Evolutionary conservation across 2,888 invertebrate species (phyloP).

Genomic region (Sminthurides aquaticus): DNA sequence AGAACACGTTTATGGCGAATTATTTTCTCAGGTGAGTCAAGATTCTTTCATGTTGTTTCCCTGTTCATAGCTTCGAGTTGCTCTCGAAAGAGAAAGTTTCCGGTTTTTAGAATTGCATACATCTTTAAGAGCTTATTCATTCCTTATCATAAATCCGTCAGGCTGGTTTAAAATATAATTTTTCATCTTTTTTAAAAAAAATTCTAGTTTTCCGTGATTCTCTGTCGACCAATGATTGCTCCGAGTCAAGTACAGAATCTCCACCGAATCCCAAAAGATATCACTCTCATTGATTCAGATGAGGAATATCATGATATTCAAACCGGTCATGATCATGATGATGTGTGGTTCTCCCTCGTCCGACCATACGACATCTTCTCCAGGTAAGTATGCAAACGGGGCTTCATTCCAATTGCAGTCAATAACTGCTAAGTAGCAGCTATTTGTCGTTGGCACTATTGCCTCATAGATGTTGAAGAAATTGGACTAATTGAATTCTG

Average conservation of each 20-base stretch:
- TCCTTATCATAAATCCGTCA: too few species aligned
- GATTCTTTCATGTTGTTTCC: too few species aligned
- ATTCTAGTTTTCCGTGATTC: background rate
- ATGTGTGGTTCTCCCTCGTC: background rate
- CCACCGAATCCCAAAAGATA: too few species aligned
- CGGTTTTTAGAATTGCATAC: background rate
- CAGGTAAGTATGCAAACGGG: background rate
- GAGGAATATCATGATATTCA: background rate
- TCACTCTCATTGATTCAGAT: too few species aligned
- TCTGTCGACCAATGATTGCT: too few species aligned
- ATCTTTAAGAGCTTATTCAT: background rate
- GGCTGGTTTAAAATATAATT: too few species aligned
- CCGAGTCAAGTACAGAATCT: too few species aligned
- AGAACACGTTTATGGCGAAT: background rate
- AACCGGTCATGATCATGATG: background rate
- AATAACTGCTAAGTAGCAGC: background rate
- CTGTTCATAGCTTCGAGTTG: too few species aligned
- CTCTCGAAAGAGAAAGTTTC: background rate
- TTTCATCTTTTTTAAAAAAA: too few species aligned
- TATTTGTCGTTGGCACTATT: background rate
- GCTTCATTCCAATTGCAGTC: background rate
- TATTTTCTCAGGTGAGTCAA: background rate
- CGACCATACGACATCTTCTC: background rate
- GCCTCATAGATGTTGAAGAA: background rate
- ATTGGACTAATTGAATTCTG: too few species aligned